Evolutionary conservation across 2,888 invertebrate genomes (phyloP).

Genomic region (Bellardia pandia): DNA sequence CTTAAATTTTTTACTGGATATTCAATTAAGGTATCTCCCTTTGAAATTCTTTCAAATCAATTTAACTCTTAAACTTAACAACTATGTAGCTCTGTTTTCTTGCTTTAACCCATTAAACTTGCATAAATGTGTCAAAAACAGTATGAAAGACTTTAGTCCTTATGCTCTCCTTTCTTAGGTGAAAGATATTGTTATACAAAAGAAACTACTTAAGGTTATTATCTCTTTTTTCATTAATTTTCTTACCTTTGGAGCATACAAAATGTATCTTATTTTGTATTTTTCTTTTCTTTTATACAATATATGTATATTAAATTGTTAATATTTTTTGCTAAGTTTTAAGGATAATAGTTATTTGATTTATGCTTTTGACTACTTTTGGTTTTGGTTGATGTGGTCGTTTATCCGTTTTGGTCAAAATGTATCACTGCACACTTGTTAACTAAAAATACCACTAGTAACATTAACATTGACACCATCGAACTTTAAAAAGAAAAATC

Average conservation of each 20-base stretch:
- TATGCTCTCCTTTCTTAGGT: neutral
- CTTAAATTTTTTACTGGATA: too few species aligned
- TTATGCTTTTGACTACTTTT: neutral
- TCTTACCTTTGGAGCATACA: neutral
- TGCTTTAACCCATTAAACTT: too few species aligned
- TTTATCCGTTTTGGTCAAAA: constrained; percentile 13
- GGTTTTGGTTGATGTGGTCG: neutral
- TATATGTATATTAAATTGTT: constrained; percentile 3
- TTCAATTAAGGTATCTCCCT: too few species aligned
- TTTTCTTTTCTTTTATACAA: neutral
- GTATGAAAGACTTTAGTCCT: neutral
- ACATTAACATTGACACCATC: constrained; percentile 1
- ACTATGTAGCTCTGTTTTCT: too few species aligned
- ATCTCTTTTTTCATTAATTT: neutral
- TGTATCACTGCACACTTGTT: constrained; percentile 9
- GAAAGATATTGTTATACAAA: neutral
- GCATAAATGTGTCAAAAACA: too few species aligned
- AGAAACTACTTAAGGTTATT: constrained; percentile 8
- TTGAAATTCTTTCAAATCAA: too few species aligned
- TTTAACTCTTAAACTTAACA: too few species aligned
- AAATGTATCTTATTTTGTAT: too few species aligned
- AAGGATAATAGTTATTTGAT: neutral
- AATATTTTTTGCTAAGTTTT: neutral
- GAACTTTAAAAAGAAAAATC: neutral
- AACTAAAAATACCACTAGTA: neutral